phyloP scores from a whole-genome alignment of 1,140 invertebrate genomes.

The Cephus cinctus region DNA sequence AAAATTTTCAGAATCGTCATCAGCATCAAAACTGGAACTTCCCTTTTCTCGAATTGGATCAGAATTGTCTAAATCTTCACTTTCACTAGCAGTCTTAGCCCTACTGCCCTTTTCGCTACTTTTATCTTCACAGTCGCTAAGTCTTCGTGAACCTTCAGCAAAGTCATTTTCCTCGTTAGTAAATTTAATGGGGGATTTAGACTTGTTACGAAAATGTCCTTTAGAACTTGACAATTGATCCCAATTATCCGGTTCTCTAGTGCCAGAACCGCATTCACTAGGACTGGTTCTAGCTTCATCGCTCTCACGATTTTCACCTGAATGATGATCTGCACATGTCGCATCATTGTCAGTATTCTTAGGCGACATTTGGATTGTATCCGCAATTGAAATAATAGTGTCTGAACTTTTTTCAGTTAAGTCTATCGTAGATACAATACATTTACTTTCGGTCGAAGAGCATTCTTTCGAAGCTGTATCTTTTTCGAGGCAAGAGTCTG shows the following conservation, averaged over 20 bases:
- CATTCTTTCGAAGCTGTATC: too few relatives aligned
- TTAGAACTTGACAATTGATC: conserved; percentile 13
- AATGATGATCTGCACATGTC: conserved; percentile 7
- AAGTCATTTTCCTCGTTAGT: too few relatives aligned
- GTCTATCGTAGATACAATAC: conserved; percentile 7
- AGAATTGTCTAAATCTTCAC: conserved; percentile 10
- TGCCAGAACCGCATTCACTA: conserved; percentile 16
- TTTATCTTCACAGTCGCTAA: too few relatives aligned
- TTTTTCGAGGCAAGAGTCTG: too few relatives aligned
- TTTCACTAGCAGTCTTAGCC: conserved; percentile 11
- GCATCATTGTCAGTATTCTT: conserved; percentile 18
- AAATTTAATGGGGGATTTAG: too few relatives aligned
- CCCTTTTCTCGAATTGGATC: neutral
- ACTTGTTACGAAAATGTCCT: too few relatives aligned
- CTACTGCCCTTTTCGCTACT: conserved; percentile 16
- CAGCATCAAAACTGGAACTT: conserved; percentile 14
- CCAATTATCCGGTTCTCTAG: conserved; percentile 15
- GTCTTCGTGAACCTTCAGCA: too few relatives aligned
- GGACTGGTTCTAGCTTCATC: conserved; percentile 11
- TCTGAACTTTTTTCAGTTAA: conserved; percentile 20
- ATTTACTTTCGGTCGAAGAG: neutral
- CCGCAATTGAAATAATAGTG: conserved; percentile 17
- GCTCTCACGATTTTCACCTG: too few relatives aligned
- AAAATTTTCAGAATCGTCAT: conserved; percentile 4
- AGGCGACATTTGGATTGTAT: conserved; percentile 10